Evolutionary conservation across 2,113 vertebrate genomes (phyloP).

Genomic region (Microtus oregoni): DNA sequence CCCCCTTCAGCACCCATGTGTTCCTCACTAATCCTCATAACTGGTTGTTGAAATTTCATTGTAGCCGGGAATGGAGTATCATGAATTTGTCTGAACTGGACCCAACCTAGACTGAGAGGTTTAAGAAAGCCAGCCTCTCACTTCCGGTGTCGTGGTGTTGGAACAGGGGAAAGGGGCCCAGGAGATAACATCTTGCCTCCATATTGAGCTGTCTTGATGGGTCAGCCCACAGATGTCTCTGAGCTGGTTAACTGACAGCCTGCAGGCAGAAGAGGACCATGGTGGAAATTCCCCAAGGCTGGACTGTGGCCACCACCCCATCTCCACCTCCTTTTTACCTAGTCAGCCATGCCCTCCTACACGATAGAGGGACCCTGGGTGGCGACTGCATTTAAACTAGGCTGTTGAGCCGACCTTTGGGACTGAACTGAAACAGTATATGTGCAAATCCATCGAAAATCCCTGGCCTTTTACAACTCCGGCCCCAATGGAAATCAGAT

Average conservation of each 20-base stretch:
- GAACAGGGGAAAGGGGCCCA: not conserved
- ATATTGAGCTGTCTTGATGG: slow-evolving; percentile 69
- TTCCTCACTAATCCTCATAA: slow-evolving; percentile 78
- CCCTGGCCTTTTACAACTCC: slow-evolving; percentile 91
- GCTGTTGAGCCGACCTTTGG: slow-evolving; percentile 91
- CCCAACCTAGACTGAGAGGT: slow-evolving; percentile 70
- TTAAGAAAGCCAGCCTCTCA: slow-evolving; percentile 30
- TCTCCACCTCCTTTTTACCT: slow-evolving; percentile 49
- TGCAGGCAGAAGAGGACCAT: slow-evolving; percentile 87
- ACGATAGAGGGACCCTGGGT: slow-evolving; percentile 84
- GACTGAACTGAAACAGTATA: slow-evolving; percentile 96
- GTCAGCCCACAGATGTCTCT: slow-evolving; percentile 86
- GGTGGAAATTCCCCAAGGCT: slow-evolving; percentile 84
- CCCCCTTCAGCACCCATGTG: slow-evolving; percentile 75
- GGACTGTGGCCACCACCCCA: not conserved
- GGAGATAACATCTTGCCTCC: not conserved
- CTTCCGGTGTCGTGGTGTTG: not conserved
- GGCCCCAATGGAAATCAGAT: slow-evolving; percentile 94
- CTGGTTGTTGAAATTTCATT: slow-evolving; percentile 77
- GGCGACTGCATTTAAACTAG: slow-evolving; percentile 88
- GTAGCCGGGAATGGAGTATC: slow-evolving; percentile 61
- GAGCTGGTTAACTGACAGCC: slow-evolving; percentile 88
- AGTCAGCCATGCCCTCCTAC: slow-evolving; percentile 69
- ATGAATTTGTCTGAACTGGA: slow-evolving; percentile 78
- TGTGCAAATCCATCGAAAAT: slow-evolving; percentile 97